Evolutionary conservation across 2,113 vertebrate species (phyloP).

Genomic region (Stercorarius parasiticus): DNA sequence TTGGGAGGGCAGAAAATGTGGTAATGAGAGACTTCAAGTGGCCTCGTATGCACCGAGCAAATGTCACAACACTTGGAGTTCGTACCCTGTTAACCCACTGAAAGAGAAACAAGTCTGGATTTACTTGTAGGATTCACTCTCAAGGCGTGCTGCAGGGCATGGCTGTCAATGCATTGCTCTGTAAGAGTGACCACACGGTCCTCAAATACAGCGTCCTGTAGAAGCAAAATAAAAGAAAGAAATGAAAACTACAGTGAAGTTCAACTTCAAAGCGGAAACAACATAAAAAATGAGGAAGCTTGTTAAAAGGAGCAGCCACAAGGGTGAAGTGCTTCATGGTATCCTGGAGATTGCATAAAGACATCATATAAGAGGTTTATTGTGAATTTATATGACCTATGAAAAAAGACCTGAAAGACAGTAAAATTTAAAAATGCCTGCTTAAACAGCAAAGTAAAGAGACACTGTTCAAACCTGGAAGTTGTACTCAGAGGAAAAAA

Average conservation of each 20-base stretch:
- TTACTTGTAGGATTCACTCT: neutral
- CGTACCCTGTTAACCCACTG: neutral
- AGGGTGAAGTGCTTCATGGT: neutral
- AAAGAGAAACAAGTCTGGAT: neutral
- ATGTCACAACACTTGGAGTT: neutral
- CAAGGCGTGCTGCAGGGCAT: neutral
- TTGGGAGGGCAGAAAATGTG: neutral
- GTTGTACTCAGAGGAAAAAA: neutral
- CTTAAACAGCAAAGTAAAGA: neutral
- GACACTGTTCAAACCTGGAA: neutral
- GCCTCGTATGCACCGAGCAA: rapidly evolving
- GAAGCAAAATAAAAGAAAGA: neutral
- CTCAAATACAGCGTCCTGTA: neutral
- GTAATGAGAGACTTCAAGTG: neutral
- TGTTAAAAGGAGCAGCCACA: neutral
- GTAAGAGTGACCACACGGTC: neutral
- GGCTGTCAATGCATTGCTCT: neutral
- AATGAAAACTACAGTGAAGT: neutral
- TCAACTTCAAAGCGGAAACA: neutral
- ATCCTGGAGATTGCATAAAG: neutral
- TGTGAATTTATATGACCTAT: neutral
- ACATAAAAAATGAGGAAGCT: neutral
- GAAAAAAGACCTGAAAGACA: neutral
- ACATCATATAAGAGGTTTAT: neutral
- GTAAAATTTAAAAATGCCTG: neutral